A percentile compares a stretch with the other conserved stretches of the same genome.
Evolutionary conservation across 1,140 invertebrate genomes (phyloP).

Genomic region (Drosophila orosa): DNA sequence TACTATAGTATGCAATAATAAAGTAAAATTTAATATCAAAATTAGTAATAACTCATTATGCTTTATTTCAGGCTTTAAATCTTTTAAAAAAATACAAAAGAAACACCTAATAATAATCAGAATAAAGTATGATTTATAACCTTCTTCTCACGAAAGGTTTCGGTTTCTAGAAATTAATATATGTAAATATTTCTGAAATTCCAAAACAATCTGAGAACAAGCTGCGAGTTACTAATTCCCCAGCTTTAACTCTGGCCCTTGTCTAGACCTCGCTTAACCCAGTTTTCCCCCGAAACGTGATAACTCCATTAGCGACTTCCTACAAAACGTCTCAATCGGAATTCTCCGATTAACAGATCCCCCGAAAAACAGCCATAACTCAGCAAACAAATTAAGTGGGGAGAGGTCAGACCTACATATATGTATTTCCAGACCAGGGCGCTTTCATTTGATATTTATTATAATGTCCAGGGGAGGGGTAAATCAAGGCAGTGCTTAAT

Average conservation of each 20-base stretch:
- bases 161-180: neutral
- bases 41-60: neutral
- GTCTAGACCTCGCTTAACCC: conserved; percentile 38
- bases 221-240: conserved; percentile 25
- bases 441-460: conserved; percentile 62
- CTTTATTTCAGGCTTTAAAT: neutral
- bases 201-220: conserved; percentile 12
- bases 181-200: conserved; percentile 22
- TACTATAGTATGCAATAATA: no score
- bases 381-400: conserved; percentile 57
- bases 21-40: neutral
- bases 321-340: conserved; percentile 56
- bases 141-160: neutral
- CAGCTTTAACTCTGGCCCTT: conserved; percentile 7
- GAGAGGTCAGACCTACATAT: conserved; percentile 26
- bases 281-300: conserved; percentile 41
- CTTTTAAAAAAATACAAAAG: no score
- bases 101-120: neutral
- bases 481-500: conserved; percentile 49
- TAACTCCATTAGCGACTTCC: conserved; percentile 53
- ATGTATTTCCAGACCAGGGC: neutral
- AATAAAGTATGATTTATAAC: conserved; percentile 16
- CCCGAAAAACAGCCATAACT: conserved; percentile 41
- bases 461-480: conserved; percentile 40
- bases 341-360: conserved; percentile 26